Evolutionary conservation across 2,797 vertebrate species (phyloP), one percentile per base, ranked within the genome.

Genomic region (Rhynchotus rufescens): DNA sequence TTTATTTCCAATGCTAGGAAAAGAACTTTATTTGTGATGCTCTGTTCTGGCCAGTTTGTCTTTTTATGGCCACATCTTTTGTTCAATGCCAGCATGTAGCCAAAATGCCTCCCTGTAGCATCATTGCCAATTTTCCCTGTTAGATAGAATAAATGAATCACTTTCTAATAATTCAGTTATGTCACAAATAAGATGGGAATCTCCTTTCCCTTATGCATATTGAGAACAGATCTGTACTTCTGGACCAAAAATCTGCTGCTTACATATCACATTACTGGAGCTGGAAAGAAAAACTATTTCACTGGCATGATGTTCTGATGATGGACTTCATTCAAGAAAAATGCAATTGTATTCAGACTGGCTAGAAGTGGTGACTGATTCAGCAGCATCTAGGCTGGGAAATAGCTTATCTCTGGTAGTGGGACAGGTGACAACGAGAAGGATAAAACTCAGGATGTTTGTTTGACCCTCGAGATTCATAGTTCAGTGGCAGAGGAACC

Each of bases 261-360:
- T 60, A 83, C 40, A 32, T 66, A 59, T 67, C 28, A 75, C 26
- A 17, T 84, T 89, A 65, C 32, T 60, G 60, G 52, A 93, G 15
- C 26, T 87, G 71, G 57, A 90, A 94, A 88, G 44, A 89, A 64
- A 68, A 90, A 22, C 10, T 36, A 8, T 92, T 90, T 79, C 67
- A 56, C 28, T 57, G 54, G 15, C 26, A 34, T 59, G 52, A 73
- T 87, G 45, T 79, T 85, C 80, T 66, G 56, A 25, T 81, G 77
- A 79, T 68, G 59, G 49, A 88, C 40, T 68, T 68, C 61, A 72
- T 74, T 88, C 57, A 89, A 90, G 61, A 86, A 90, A 93, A 90
- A 90, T 45, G 38, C 68, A 68, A 36, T 94, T 61, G 47, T 84
- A 93, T 86, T 89, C 89, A 89, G 52, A 68, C 40, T 79, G 80